A percentile compares a stretch with the other conserved stretches of the same genome.
phyloP scores from a whole-genome alignment of 2,113 vertebrate species.

The Cyprinodon variegatus region DNA sequence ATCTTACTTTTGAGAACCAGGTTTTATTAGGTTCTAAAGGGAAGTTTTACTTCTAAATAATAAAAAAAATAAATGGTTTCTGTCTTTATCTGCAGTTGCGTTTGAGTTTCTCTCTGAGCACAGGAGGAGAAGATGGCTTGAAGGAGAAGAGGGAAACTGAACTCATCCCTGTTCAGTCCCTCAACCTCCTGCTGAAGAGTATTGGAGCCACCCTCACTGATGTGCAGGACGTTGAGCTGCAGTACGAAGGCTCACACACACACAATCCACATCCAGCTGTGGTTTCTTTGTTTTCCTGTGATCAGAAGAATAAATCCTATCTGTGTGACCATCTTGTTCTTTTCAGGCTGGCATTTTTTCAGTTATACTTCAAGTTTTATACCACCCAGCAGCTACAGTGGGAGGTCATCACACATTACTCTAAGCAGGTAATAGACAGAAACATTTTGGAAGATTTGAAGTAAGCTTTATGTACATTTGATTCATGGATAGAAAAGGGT shows the following conservation, averaged over 20 bases:
- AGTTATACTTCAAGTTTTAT: conserved; percentile 88
- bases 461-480: too few species aligned
- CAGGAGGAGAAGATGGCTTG: conserved; percentile 87
- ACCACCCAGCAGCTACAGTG: conserved; percentile 91
- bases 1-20: too few species aligned
- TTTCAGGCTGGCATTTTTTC: conserved; percentile 89
- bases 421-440: conserved; percentile 86
- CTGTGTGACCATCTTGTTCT: conserved; percentile 9
- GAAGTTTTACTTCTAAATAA: not conserved
- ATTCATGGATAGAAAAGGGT: too few species aligned
- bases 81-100: conserved; percentile 81
- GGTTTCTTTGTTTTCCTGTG: not conserved
- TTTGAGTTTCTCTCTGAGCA: conserved; percentile 91
- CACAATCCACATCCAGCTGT: not conserved
- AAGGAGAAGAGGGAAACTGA: conserved; percentile 81
- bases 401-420: conserved; percentile 91
- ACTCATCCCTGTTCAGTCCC: conserved; percentile 84
- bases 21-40: too few species aligned
- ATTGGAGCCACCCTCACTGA: conserved; percentile 94
- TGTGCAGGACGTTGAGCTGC: conserved; percentile 93
- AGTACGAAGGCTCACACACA: conserved; percentile 79
- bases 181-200: conserved; percentile 93
- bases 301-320: not conserved
- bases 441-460: not conserved
- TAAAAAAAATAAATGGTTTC: too few species aligned